Percentiles rank a stretch among this genome's conserved stretches.
phyloP scores from a whole-genome alignment of 2,797 vertebrate species.

The Cyprinodon diabolis region DNA sequence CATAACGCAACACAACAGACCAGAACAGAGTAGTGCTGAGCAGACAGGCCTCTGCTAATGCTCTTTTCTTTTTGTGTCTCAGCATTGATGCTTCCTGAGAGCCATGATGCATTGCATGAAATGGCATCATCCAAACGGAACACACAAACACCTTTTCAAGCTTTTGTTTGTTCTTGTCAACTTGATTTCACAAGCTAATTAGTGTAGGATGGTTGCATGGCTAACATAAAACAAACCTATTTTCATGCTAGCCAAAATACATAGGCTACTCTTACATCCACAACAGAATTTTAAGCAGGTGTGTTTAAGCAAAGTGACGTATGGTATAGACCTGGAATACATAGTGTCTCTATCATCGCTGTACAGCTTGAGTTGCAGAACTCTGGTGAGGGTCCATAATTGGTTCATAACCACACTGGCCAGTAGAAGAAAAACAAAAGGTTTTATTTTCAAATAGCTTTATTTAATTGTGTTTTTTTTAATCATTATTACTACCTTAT shows the following conservation, averaged over 20 bases:
- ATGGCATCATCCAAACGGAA: constrained; percentile 75
- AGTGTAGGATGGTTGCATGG: constrained; percentile 62
- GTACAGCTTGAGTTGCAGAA: constrained; percentile 51
- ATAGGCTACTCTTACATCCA: constrained; percentile 46
- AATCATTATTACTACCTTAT: background rate
- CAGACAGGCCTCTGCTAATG: constrained; percentile 66
- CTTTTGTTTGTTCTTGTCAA: constrained; percentile 73
- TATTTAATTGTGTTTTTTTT: constrained; percentile 15
- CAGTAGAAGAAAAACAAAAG: background rate
- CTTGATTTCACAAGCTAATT: constrained; percentile 78
- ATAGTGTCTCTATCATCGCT: constrained; percentile 47
- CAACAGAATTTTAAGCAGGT: constrained; percentile 58
- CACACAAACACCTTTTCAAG: constrained; percentile 75
- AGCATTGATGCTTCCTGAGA: constrained; percentile 72
- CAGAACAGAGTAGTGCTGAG: constrained; percentile 66
- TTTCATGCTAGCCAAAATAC: constrained; percentile 66
- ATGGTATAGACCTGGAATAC: constrained; percentile 35
- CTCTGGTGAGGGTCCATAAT: constrained; percentile 31
- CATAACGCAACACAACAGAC: constrained; percentile 74
- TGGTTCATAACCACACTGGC: constrained; percentile 36
- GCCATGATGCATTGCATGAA: constrained; percentile 77
- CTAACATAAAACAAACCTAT: constrained; percentile 67
- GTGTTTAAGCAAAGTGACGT: constrained; percentile 64
- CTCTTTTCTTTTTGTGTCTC: constrained; percentile 69
- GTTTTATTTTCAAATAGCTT: constrained; percentile 20